These are phyloP conservation scores for Psittacula echo DNA, from an alignment of 2,797 vertebrate species.

Conservation along the genomic window DNA sequence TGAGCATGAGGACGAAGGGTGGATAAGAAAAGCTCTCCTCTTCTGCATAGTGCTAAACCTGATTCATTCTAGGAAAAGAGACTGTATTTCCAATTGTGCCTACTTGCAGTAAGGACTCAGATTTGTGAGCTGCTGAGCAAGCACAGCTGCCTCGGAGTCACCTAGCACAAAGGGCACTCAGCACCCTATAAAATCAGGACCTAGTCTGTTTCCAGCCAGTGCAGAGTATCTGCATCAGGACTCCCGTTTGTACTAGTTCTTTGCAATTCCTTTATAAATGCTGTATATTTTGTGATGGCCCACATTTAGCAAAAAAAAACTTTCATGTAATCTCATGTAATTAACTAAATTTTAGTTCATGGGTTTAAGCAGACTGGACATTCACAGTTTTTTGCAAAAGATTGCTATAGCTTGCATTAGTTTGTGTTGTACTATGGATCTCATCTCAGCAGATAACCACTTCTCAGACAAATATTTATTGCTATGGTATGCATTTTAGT, in stretches of 20 bases:
- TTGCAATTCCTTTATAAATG: constrained; percentile 42
- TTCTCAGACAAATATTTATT: constrained; percentile 57
- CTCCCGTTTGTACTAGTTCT: constrained; percentile 17
- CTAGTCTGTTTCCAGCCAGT: not conserved
- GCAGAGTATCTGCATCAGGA: not conserved
- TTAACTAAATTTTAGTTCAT: constrained; percentile 58
- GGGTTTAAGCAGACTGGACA: not conserved
- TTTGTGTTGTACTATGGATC: constrained; percentile 47
- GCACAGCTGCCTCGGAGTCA: not conserved
- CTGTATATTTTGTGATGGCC: constrained; percentile 32
- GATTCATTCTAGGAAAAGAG: not conserved
- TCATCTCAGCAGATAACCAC: constrained; percentile 43
- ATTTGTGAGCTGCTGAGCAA: not conserved
- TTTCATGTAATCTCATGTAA: not conserved
- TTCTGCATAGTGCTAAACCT: not conserved
- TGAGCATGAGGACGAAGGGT: not conserved
- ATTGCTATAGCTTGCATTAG: constrained; percentile 2
- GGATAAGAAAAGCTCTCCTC: not conserved
- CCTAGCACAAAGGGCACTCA: not conserved
- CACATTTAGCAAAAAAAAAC: constrained; percentile 58
- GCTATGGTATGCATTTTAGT: constrained; percentile 38
- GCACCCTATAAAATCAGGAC: not conserved
- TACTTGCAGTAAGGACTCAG: not conserved
- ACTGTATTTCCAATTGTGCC: not conserved
- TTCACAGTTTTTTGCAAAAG: constrained; percentile 24